Evolutionary conservation across 2,113 vertebrate genomes (phyloP).

Genomic region (Atlantisia rogersi): DNA sequence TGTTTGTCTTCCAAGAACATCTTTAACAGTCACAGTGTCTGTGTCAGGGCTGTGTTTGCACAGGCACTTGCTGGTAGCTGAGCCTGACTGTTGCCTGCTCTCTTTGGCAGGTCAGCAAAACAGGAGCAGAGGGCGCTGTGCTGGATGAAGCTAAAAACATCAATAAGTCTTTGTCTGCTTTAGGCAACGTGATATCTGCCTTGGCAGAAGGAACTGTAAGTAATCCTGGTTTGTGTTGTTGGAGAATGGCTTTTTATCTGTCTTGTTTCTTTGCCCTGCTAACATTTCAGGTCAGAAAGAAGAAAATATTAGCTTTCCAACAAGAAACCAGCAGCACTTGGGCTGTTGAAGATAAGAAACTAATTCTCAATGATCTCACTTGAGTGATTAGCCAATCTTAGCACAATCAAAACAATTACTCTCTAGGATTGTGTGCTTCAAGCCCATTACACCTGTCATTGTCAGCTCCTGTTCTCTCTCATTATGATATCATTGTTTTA

Average conservation of each 20-base stretch:
- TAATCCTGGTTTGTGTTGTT: conserved; percentile 25
- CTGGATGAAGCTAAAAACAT: conserved; percentile 99
- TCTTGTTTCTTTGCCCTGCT: neutral
- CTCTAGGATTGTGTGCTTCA: neutral
- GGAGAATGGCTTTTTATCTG: neutral
- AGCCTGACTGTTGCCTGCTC: conserved; percentile 21
- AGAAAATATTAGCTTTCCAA: neutral
- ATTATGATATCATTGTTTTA: accelerated
- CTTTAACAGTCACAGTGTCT: neutral
- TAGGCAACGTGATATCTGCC: conserved; percentile 96
- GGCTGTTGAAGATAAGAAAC: neutral
- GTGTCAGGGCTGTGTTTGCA: neutral
- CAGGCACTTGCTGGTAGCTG: neutral
- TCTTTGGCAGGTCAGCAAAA: conserved; percentile 93
- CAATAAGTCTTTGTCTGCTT: conserved; percentile 97
- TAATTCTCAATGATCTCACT: neutral
- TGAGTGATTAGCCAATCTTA: neutral
- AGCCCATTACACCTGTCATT: neutral
- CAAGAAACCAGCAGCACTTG: neutral
- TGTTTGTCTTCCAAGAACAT: neutral
- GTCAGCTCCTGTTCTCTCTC: accelerated
- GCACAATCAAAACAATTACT: neutral
- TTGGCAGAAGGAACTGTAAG: conserved; percentile 93
- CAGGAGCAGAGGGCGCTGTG: conserved; percentile 93
- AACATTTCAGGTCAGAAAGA: neutral